Evolutionary conservation across 2,113 vertebrate genomes (phyloP).

Genomic region (Onychostruthus taczanowskii): DNA sequence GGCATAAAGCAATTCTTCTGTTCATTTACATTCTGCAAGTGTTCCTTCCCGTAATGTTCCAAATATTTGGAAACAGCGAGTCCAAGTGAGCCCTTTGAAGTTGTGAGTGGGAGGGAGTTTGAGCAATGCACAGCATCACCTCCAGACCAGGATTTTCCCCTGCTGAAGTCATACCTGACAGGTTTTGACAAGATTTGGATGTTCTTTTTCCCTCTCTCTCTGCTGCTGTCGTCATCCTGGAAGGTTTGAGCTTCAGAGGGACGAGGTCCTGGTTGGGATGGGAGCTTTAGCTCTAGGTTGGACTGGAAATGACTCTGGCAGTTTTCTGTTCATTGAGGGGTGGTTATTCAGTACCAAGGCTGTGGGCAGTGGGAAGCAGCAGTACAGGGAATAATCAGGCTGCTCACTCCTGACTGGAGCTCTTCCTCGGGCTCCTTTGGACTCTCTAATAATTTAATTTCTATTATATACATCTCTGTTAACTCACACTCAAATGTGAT

Average conservation of each 20-base stretch:
- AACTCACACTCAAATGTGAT: background rate
- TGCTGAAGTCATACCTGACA: background rate
- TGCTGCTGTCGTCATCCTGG: background rate
- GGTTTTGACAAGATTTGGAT: background rate
- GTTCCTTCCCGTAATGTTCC: background rate
- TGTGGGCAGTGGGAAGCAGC: background rate
- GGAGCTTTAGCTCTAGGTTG: background rate
- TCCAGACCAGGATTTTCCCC: background rate
- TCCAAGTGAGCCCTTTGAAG: background rate
- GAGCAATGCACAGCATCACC: background rate
- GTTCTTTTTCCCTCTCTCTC: background rate
- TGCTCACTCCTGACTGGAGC: background rate
- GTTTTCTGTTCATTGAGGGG: background rate
- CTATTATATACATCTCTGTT: background rate
- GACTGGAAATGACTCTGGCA: background rate
- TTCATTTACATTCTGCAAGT: accelerated
- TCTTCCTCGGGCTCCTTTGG: background rate
- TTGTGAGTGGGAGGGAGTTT: background rate
- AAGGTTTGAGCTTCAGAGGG: background rate
- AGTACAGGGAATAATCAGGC: background rate
- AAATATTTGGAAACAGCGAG: background rate
- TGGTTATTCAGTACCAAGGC: background rate
- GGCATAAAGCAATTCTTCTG: background rate
- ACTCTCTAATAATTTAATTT: background rate
- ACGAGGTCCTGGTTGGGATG: background rate